These are phyloP conservation scores for Aptenodytes forsteri DNA, from an alignment of 2,113 vertebrate species.

Conservation along the genomic window DNA sequence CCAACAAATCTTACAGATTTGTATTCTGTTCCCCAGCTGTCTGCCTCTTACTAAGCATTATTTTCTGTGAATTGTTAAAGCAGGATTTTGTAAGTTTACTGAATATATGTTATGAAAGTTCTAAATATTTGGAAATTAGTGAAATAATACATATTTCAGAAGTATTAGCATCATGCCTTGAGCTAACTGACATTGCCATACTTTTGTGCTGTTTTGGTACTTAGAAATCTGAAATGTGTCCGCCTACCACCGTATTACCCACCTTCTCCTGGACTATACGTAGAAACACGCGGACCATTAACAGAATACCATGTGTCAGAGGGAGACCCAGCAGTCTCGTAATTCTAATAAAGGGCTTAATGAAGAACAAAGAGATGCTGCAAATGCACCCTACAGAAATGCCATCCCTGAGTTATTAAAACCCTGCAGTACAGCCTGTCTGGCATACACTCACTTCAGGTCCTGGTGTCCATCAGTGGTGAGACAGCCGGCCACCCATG, in stretches of 20 bases:
- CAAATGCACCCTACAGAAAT: background rate
- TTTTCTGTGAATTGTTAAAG: background rate
- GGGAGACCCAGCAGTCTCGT: background rate
- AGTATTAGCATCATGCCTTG: background rate
- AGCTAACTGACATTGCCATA: background rate
- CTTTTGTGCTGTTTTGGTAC: background rate
- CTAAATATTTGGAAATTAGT: background rate
- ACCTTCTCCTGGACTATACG: background rate
- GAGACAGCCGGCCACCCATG: background rate
- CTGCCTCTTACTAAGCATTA: background rate
- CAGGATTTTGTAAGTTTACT: background rate
- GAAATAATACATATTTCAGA: background rate
- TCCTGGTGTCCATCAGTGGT: background rate
- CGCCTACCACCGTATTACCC: background rate
- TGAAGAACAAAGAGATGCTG: background rate
- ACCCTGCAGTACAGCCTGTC: background rate
- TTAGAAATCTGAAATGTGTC: background rate
- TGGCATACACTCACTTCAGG: background rate
- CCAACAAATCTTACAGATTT: background rate
- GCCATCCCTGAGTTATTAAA: background rate
- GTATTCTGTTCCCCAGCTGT: background rate
- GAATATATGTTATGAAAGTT: background rate
- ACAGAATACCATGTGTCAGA: background rate
- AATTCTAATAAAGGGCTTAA: background rate
- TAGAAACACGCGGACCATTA: rapidly evolving